Evolutionary conservation across 1,140 invertebrate species (phyloP).

Genomic region (Tetranychus cinnabarinus): DNA sequence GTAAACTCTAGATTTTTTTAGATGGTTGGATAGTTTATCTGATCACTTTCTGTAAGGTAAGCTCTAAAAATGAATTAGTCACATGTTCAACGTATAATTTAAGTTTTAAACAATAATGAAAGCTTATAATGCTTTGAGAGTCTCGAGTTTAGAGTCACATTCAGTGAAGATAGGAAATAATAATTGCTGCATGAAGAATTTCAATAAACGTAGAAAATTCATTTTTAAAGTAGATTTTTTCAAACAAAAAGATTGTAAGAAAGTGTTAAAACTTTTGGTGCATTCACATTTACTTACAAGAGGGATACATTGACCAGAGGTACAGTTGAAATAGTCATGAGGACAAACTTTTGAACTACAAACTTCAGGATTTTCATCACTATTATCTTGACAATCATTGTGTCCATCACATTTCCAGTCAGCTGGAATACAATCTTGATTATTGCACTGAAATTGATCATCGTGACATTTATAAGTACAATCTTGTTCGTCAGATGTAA

Average conservation of each 20-base stretch:
- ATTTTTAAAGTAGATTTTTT: slow-evolving; percentile 71
- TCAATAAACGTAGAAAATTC: slow-evolving; percentile 35
- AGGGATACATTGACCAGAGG: slow-evolving; percentile 37
- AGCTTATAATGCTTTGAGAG: too few relatives aligned
- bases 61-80: too few relatives aligned
- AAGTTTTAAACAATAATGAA: too few relatives aligned
- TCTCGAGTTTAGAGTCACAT: too few relatives aligned
- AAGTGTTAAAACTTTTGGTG: slow-evolving; percentile 28
- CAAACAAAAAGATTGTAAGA: slow-evolving; percentile 29
- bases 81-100: too few relatives aligned
- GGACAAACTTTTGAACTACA: slow-evolving; percentile 41
- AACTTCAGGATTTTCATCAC: slow-evolving; percentile 34
- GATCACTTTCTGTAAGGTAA: too few relatives aligned
- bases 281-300: slow-evolving; percentile 28
- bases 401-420: slow-evolving; percentile 18
- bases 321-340: slow-evolving; percentile 16
- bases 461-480: slow-evolving; percentile 22
- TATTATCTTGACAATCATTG: slow-evolving; percentile 18
- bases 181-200: too few relatives aligned
- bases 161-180: too few relatives aligned
- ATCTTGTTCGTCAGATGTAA: slow-evolving; percentile 26
- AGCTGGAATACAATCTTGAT: slow-evolving; percentile 24
- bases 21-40: too few relatives aligned
- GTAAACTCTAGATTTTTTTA: too few relatives aligned
- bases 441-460: slow-evolving; percentile 30